A percentile compares a stretch with the other conserved stretches of the same genome.
These are phyloP conservation scores for Labrus mixtus DNA, from an alignment of 2,113 vertebrate genomes.

Conservation along the genomic window DNA sequence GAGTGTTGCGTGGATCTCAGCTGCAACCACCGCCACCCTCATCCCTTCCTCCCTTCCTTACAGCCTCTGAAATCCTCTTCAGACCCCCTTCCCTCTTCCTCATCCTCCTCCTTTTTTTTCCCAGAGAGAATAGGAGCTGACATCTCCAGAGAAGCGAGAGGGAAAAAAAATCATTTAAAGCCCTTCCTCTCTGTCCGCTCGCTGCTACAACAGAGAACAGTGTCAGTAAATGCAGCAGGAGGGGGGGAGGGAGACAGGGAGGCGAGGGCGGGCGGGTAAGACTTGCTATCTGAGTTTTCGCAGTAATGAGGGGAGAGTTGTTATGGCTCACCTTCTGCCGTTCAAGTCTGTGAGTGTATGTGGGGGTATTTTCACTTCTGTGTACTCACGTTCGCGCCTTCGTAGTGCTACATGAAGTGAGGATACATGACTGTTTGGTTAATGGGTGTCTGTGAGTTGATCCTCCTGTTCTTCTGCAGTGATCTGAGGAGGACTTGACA, in stretches of 20 bases:
- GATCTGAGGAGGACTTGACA: conserved; percentile 43
- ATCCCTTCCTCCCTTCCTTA: neutral
- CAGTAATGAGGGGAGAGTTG: conserved; percentile 70
- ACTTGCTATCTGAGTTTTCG: conserved; percentile 32
- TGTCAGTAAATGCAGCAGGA: conserved; percentile 63
- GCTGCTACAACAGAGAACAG: conserved; percentile 50
- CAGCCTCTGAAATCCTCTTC: conserved; percentile 64
- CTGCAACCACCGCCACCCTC: conserved; percentile 8
- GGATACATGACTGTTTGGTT: conserved; percentile 56
- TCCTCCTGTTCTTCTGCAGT: conserved; percentile 16
- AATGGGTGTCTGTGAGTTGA: conserved; percentile 55
- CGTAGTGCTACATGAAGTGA: conserved; percentile 46
- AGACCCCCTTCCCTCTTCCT: conserved; percentile 41
- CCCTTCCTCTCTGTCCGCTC: conserved; percentile 60
- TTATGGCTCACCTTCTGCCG: conserved; percentile 69
- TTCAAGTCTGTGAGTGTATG: conserved; percentile 10
- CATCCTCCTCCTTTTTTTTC: conserved; percentile 42
- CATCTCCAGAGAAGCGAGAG: conserved; percentile 63
- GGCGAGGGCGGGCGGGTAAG: conserved; percentile 16
- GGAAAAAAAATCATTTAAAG: conserved; percentile 71
- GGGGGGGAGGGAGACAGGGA: neutral
- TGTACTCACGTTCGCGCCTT: conserved; percentile 52
- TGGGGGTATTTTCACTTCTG: conserved; percentile 33
- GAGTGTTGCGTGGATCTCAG: conserved; percentile 64
- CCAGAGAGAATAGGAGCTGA: conserved; percentile 69